Evolutionary conservation across 2,113 vertebrate genomes (phyloP).

Genomic region (Rhinichthys klamathensis): DNA sequence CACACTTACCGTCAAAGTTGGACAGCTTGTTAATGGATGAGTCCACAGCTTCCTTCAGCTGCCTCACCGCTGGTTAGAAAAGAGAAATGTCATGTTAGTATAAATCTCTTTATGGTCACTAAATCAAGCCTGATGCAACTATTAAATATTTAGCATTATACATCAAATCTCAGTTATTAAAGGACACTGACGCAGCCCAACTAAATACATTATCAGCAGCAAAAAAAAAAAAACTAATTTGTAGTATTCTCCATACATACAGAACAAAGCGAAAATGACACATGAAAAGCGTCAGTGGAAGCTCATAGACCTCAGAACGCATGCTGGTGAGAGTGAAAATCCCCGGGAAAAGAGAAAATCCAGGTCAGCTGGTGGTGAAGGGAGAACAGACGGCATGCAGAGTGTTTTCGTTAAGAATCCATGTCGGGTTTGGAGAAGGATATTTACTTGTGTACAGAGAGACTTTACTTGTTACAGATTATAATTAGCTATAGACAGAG

Average conservation of each 20-base stretch:
- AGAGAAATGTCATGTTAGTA: background rate
- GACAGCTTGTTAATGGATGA: slow-evolving; percentile 77
- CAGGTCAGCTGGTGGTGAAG: slow-evolving; percentile 31
- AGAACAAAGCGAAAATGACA: background rate
- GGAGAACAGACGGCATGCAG: slow-evolving; percentile 48
- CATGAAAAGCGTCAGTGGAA: slow-evolving; percentile 25
- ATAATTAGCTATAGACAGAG: background rate
- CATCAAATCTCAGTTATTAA: background rate
- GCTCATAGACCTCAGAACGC: slow-evolving; percentile 13
- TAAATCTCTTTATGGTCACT: background rate
- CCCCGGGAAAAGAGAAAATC: slow-evolving; percentile 29
- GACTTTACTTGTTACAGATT: no score
- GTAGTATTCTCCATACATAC: background rate
- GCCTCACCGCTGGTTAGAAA: slow-evolving; percentile 73
- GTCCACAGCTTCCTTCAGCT: slow-evolving; percentile 76
- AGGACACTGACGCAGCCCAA: background rate
- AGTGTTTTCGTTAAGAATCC: background rate
- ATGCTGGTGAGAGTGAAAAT: slow-evolving; percentile 33
- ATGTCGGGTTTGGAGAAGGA: background rate
- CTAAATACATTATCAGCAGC: background rate
- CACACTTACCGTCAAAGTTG: slow-evolving; percentile 77
- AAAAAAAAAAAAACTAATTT: background rate
- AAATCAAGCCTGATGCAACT: background rate
- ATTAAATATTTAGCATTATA: background rate
- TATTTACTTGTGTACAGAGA: background rate